Conservation (phyloP, 2,888 invertebrate species). For the Apantesis nais region DNA sequence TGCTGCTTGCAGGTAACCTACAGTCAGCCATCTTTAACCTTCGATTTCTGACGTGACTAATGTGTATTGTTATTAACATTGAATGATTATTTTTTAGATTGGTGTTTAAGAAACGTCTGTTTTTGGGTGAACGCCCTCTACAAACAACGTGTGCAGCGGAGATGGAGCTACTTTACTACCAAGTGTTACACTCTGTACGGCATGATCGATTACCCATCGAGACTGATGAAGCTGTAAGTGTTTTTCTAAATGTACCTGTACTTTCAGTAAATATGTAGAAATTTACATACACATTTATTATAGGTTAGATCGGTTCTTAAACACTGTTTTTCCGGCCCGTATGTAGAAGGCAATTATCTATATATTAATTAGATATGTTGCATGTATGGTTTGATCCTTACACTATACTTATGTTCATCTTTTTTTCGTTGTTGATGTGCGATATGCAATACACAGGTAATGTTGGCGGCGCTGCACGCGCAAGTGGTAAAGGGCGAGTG, state of each 20-base stretch:
- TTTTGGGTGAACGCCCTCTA: slow-evolving; percentile 77
- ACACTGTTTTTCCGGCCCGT: too few relatives aligned
- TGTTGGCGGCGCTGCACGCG: slow-evolving; percentile 96
- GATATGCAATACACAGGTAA: slow-evolving; percentile 86
- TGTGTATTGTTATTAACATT: background rate
- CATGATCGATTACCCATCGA: slow-evolving; percentile 97
- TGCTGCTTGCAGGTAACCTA: slow-evolving; percentile 82
- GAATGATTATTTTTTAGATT: slow-evolving; percentile 49
- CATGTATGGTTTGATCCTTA: too few relatives aligned
- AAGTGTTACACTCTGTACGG: slow-evolving; percentile 95
- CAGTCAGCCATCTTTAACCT: background rate
- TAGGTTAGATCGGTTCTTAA: background rate
- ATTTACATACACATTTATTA: background rate
- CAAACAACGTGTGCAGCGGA: slow-evolving; percentile 91
- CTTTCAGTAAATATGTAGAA: background rate
- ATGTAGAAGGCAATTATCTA: too few relatives aligned
- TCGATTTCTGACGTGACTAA: background rate
- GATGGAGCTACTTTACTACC: slow-evolving; percentile 97
- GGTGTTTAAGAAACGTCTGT: slow-evolving; percentile 80
- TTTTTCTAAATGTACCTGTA: background rate
- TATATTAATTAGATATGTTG: too few relatives aligned
- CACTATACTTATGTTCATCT: too few relatives aligned
- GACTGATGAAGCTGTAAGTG: slow-evolving; percentile 96
- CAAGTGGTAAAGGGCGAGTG: slow-evolving; percentile 96
- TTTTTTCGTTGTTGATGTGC: too few relatives aligned